Evolutionary conservation across 2,888 invertebrate genomes (phyloP).

Genomic region (Helobdella robusta): DNA sequence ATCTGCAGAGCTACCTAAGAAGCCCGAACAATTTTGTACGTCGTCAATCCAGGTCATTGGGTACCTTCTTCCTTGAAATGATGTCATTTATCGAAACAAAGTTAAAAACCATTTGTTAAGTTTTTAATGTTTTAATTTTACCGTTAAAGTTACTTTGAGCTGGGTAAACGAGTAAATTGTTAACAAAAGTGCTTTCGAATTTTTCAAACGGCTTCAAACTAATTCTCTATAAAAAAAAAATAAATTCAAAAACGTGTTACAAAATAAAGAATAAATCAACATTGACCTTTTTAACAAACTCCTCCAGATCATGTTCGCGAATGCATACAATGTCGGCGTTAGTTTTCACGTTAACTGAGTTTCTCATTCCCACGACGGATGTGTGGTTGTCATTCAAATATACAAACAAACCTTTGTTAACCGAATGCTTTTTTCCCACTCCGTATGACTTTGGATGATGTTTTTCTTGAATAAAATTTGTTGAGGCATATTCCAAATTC

Average conservation of each 20-base stretch:
- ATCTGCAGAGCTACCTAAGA: not conserved
- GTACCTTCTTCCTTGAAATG: slow-evolving; percentile 62
- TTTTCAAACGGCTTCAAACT: not conserved
- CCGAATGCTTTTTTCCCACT: not conserved
- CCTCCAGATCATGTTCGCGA: no score
- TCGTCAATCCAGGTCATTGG: slow-evolving; percentile 63
- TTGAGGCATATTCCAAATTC: no score
- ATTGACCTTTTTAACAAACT: not conserved
- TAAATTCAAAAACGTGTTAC: not conserved
- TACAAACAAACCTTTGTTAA: slow-evolving; percentile 53
- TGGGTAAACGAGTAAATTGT: slow-evolving; percentile 66
- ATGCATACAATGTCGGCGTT: no score
- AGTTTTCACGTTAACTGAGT: slow-evolving; percentile 55
- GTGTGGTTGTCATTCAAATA: slow-evolving; percentile 87
- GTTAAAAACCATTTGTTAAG: not conserved
- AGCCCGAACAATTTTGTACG: slow-evolving; percentile 32
- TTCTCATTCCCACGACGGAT: slow-evolving; percentile 83
- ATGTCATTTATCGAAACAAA: not conserved
- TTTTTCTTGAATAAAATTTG: no score
- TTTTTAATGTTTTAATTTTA: not conserved
- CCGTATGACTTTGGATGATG: not conserved
- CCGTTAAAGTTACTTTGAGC: slow-evolving; percentile 89
- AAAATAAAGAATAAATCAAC: not conserved
- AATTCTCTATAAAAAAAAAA: not conserved
- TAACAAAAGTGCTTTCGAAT: not conserved